phyloP scores from a whole-genome alignment of 2,888 invertebrate genomes.

The Metallyticus violacea region DNA sequence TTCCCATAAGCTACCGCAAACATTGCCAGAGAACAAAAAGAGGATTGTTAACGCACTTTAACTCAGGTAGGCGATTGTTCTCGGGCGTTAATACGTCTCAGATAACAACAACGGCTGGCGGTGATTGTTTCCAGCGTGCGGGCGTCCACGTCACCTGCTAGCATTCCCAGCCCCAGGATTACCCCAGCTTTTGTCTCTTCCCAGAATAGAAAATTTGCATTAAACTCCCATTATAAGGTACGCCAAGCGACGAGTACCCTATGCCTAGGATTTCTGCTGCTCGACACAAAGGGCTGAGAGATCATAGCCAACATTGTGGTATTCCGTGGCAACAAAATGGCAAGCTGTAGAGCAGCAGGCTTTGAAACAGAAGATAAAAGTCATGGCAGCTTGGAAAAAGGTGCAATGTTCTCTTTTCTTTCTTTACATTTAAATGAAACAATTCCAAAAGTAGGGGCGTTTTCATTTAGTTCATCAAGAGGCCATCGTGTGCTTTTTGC shows the following conservation, averaged over 20 bases:
- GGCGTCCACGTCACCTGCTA: neutral
- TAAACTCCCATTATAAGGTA: slow-evolving; percentile 6
- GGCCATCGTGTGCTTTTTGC: neutral
- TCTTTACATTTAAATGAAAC: neutral
- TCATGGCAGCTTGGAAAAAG: neutral
- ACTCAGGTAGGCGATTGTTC: neutral
- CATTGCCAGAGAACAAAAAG: no score
- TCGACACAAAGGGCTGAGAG: neutral
- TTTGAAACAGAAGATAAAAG: neutral
- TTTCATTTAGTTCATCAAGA: neutral
- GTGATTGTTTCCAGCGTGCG: neutral
- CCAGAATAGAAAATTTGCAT: slow-evolving; percentile 9
- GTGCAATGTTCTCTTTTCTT: neutral
- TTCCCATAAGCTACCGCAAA: neutral
- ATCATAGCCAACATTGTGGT: neutral
- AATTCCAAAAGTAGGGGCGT: neutral
- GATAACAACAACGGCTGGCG: neutral
- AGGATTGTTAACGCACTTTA: no score
- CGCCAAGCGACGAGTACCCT: neutral
- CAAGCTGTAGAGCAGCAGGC: neutral
- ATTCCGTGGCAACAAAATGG: neutral
- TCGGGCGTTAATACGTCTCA: neutral
- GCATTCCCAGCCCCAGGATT: neutral
- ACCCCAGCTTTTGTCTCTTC: neutral
- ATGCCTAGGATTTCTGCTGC: neutral